These are phyloP conservation scores for Pollenia labialis DNA, from an alignment of 2,888 invertebrate species.

Conservation along the genomic window DNA sequence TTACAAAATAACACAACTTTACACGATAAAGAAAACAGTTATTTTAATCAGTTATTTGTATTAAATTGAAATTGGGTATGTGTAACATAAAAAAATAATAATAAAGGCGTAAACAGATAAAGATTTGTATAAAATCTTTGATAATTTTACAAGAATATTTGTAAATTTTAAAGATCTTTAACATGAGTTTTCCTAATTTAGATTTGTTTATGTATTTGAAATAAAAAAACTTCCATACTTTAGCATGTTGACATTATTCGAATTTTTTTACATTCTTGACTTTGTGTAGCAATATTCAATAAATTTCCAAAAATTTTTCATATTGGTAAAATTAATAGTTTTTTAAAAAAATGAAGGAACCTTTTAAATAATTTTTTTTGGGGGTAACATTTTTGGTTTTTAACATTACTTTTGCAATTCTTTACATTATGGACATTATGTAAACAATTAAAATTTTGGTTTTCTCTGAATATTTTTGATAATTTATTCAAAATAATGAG, in stretches of 20 bases:
- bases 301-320: neutral
- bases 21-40: slow-evolving; percentile 17
- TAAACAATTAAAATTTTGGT: neutral
- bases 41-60: slow-evolving; percentile 31
- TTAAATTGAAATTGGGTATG: slow-evolving; percentile 26
- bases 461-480: no score
- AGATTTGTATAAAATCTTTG: no score
- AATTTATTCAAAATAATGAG: no score
- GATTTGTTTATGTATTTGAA: neutral
- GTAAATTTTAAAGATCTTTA: no score
- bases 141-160: no score
- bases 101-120: slow-evolving; percentile 3
- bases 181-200: no score
- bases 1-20: slow-evolving; percentile 13
- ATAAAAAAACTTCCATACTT: neutral
- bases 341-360: no score
- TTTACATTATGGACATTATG: neutral
- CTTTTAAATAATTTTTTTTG: no score
- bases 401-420: neutral
- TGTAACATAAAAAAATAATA: neutral
- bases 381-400: no score
- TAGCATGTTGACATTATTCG: no score
- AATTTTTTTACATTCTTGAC: no score
- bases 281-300: neutral
- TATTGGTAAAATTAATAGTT: no score